These are phyloP conservation scores for Mesocricetus auratus DNA, from an alignment of 2,113 vertebrate genomes.

Conservation along the genomic window DNA sequence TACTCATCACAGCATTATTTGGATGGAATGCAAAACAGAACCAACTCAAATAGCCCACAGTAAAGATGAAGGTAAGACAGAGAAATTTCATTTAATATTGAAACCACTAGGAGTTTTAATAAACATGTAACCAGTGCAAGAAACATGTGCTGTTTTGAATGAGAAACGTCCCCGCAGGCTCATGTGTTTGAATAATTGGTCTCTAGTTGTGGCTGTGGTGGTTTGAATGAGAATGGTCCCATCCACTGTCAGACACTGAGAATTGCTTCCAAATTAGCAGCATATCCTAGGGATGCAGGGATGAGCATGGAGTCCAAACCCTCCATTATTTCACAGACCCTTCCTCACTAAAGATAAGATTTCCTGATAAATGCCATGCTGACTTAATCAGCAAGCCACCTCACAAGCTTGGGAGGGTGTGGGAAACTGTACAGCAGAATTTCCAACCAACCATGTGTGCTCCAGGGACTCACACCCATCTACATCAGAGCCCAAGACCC, in stretches of 20 bases:
- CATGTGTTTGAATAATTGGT: background rate
- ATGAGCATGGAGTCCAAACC: background rate
- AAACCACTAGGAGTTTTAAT: background rate
- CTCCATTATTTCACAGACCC: too few species aligned
- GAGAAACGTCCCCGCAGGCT: background rate
- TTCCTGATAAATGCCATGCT: background rate
- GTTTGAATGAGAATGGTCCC: background rate
- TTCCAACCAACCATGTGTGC: background rate
- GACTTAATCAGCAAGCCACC: background rate
- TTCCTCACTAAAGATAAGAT: background rate
- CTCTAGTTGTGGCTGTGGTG: background rate
- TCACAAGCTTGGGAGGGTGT: background rate
- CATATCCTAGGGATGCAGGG: fast-evolving
- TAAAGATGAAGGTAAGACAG: background rate
- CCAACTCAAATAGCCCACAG: background rate
- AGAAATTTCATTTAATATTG: background rate
- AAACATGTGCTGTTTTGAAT: background rate
- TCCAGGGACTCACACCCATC: too few species aligned
- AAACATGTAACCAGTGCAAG: background rate
- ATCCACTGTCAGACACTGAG: background rate
- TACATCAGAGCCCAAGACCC: background rate
- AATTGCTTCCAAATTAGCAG: background rate
- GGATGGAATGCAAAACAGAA: background rate
- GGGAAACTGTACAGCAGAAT: background rate
- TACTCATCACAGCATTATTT: background rate